Conservation (phyloP, 2,888 invertebrate species). For the Biston betularia region DNA sequence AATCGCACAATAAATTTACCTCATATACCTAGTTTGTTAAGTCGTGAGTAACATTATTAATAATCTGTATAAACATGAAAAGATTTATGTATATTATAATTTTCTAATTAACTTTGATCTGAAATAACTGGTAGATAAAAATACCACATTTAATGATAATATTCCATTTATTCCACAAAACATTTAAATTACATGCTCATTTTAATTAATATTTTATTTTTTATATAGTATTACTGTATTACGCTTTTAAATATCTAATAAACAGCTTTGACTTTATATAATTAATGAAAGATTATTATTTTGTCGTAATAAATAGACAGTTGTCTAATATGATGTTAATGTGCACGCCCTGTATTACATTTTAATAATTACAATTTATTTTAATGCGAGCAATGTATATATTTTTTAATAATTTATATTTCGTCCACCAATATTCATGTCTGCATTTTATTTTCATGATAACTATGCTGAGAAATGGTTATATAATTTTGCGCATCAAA, state of each 20-base stretch:
- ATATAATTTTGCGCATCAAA: slow-evolving; percentile 31
- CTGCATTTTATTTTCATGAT: neutral
- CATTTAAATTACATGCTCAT: neutral
- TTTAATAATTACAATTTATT: neutral
- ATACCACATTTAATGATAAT: neutral
- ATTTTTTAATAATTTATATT: neutral
- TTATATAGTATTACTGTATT: neutral
- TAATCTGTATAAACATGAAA: neutral
- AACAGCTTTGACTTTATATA: neutral
- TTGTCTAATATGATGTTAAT: neutral
- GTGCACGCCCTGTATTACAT: neutral
- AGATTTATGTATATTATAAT: neutral
- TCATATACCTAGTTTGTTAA: neutral
- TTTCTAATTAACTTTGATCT: too few species aligned
- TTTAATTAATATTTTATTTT: neutral
- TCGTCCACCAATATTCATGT: neutral
- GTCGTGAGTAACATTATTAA: too few species aligned
- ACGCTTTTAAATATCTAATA: neutral
- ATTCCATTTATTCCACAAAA: slow-evolving; percentile 17
- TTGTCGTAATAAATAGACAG: neutral
- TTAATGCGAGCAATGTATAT: neutral
- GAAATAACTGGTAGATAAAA: too few species aligned
- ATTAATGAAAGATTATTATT: neutral
- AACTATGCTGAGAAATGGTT: neutral
- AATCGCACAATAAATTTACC: neutral